Conservation (phyloP, 2,888 invertebrate species). For the Habrosyne pyritoides region DNA sequence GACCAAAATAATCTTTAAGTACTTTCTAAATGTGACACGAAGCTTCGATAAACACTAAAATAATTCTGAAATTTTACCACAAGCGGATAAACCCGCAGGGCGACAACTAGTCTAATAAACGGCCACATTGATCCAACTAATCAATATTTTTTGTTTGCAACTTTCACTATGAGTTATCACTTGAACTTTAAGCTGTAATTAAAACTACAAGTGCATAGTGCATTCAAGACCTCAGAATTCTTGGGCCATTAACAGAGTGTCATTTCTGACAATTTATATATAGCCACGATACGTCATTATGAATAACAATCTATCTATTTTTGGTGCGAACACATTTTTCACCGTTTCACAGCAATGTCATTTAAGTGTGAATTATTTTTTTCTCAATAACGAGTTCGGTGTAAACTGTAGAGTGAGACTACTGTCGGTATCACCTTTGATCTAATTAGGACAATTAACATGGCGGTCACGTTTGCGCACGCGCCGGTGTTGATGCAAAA, state of each 20-base stretch:
- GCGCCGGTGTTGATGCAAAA: constrained; percentile 46
- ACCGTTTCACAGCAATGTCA: background rate
- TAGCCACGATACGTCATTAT: background rate
- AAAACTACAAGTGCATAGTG: background rate
- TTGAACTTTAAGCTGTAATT: background rate
- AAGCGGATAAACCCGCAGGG: too few species aligned
- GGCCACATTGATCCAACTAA: background rate
- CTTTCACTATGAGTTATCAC: background rate
- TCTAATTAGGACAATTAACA: constrained; percentile 70
- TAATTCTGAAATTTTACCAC: too few species aligned
- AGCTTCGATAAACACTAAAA: too few species aligned
- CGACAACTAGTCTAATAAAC: background rate
- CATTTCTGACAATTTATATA: background rate
- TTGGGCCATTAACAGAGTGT: background rate
- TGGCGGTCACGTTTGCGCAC: constrained; percentile 59
- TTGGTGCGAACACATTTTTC: constrained; percentile 2
- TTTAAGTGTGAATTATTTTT: background rate
- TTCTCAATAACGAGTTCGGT: constrained; percentile 10
- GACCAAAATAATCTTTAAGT: too few species aligned
- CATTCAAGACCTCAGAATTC: background rate
- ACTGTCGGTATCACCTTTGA: constrained; percentile 67
- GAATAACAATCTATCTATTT: background rate
- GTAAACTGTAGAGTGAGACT: constrained; percentile 26
- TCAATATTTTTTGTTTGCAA: background rate
- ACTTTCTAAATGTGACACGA: too few species aligned